Base-by-base conservation (phyloP, 2,113 vertebrate species). In the Strix aluco region DNA sequence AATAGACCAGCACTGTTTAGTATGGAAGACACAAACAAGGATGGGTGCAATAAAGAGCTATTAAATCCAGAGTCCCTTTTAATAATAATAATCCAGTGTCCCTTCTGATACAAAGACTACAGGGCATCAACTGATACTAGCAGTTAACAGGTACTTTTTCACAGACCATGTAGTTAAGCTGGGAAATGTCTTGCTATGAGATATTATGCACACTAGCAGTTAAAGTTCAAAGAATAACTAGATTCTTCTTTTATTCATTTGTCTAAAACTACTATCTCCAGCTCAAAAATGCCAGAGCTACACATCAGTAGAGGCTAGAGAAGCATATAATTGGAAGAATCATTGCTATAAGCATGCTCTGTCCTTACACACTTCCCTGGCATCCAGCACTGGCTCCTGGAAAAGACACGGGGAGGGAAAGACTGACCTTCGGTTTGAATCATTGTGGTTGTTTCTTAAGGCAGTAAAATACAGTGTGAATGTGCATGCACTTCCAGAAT, bases 281-380 rank as follows among this genome's bases (percentile, higher is more conserved):
- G 59, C 9, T 91, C 58, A 81, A 66, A 86, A 88, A 73, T 10
- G 11, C 29, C 71, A 44, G 13, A 66, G 22, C 38, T 62, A 42
- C 34, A 26, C 14, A 67, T 10, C 51, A 63, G 55, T 6, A 86
- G 65, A 86, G 51, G 49, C 55, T 40, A 66, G 34, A 81, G 42
- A 61, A 90, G 36, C 11, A n/a, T 1, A 7, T 25, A 65, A 21
- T 77, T 81, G 25, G 46, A 80, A 51, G 47, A 58, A 77, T 2
- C 0, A 0, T 54, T 0, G 0, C 38, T 66, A 11, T 40, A 62
- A 81, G 51, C 13, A 2, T 13, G 22, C 20, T 86, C 25, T 61
- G 67, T 58, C 63, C 59, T 81, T 81, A 66, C 22, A 54, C n/a
- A 20, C 30, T 66, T 92, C 62, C 46, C 63, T 69, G 74, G 54